Base-by-base conservation (phyloP, 1,140 invertebrate genomes). In the Bombus waltoni region DNA sequence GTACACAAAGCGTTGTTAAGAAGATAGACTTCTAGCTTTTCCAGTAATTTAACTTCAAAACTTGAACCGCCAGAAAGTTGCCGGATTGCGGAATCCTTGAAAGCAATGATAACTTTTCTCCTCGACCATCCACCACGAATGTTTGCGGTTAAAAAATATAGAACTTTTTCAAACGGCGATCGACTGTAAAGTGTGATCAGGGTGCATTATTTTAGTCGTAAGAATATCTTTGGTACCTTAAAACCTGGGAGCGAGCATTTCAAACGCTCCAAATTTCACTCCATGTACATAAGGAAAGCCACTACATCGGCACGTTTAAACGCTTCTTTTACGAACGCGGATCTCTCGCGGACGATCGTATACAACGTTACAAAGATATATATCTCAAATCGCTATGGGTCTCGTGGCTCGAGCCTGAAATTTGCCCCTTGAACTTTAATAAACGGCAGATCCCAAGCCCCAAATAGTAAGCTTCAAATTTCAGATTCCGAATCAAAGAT, bases 41-140 rank as follows among this genome's bases (percentile, higher is more conserved):
- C 71, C 70, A 35, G 80, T 74, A 82, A 82, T 82, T 82, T 82
- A 74, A 82, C 80, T 82, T 82, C 2, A 22, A 28, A 82, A 82
- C 80, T 82, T 74, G 11, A 5, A 4, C 40, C 40, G 22, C 15
- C 15, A 8, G 68, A 74, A 71, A 82, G 53, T 74, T 82, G 9
- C 5, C 53, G 40, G n/a, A 70, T 74, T 73, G 70, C 38, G n/a
- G 40, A 25, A 62, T 74, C 40, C 71, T 28, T 38, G 18, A 40
- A 35, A 72, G 71, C 40, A 40, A 47, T 28, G 70, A 65, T 74
- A 74, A 74, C 80, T 44, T 32, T 42, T 13, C 32, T 18, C 22
- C 22, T 62, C 40, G 38, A 35, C 40, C 53, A 11, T 13, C 18
- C n/a, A 15, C 32, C 40, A 25, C 28, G 47, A n/a, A 74, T 74